Evolutionary conservation across 2,113 vertebrate genomes (phyloP), one percentile per base, ranked within the genome.

Genomic region (Lates calcarifer): DNA sequence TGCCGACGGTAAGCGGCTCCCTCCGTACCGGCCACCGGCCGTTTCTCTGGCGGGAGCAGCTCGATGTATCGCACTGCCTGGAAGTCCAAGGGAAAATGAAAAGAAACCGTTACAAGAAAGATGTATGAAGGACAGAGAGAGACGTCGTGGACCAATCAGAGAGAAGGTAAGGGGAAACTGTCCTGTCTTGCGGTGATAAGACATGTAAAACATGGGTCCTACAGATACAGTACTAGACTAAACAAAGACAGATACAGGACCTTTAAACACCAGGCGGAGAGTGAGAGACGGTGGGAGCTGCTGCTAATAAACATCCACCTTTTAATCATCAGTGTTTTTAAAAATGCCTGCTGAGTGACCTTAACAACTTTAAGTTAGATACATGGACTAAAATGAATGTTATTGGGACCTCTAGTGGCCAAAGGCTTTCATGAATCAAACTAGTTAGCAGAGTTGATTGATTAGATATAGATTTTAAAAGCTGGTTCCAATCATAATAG

Each of bases 1-100:
- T 97, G 97, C 91, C 98, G 97, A 39, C 98, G 96, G 94, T 99
- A 99, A n/a, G 95, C 96, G 0, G 98, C 98, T 6, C 98, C 98
- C 85, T 97, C 95, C 0, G 98, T 95, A 37, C 98, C 98, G 22
- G 95, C 93, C 72, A 99, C 95, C 0, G 98, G 98, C 79, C 98
- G 97, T 65, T 96, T 98, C 89, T 98, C 98, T 69, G 95, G 96
- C 0, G 98, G 98, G 28, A 99, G 95, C 94, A 99, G 95, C 94
- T 99, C 96, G 89, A 99, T 99, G 89, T 99, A 99, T 51, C 95
- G 97, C 55, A 95, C 94, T 29, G 97, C 98, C 98, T 99, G 81
- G 3, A 74, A 31, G 60, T 29, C 41, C 18, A 37, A 56, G 17
- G 7, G 5, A 12, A 43, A 35, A 68, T 12, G 0, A 31, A 29